Conservation (phyloP, 1,140 invertebrate species). For the Samia ricini region DNA sequence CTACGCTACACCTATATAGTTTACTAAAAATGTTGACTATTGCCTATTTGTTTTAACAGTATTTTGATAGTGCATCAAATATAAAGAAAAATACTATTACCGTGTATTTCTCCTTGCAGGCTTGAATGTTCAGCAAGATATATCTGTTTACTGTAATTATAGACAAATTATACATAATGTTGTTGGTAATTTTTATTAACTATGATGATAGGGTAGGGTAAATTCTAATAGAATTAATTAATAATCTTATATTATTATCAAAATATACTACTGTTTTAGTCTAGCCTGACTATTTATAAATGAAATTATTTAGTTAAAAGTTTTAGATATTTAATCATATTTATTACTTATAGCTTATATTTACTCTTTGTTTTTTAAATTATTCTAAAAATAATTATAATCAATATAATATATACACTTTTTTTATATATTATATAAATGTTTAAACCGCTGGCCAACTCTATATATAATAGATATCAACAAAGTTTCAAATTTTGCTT, state of each 20-base stretch:
- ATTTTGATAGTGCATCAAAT: no score
- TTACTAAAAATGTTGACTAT: no score
- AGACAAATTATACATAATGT: no score
- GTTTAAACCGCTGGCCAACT: not conserved
- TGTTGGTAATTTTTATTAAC: no score
- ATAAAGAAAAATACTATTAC: no score
- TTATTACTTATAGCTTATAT: not conserved
- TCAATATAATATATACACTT: not conserved
- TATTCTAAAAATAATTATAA: not conserved
- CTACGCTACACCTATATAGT: no score
- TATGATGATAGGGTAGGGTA: no score
- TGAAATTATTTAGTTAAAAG: not conserved
- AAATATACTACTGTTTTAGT: not conserved
- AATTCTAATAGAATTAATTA: not conserved
- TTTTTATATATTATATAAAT: not conserved
- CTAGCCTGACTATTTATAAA: not conserved
- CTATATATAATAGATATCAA: not conserved
- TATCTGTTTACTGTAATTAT: no score
- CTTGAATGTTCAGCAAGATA: no score
- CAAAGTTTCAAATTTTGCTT: not conserved
- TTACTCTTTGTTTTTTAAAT: not conserved
- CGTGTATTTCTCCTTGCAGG: no score
- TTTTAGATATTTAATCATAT: not conserved
- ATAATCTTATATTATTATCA: not conserved
- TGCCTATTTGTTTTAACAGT: no score